Percentiles rank a stretch among this genome's conserved stretches.
Evolutionary conservation across 2,888 invertebrate genomes (phyloP).

Genomic region (Acheta domesticus): DNA sequence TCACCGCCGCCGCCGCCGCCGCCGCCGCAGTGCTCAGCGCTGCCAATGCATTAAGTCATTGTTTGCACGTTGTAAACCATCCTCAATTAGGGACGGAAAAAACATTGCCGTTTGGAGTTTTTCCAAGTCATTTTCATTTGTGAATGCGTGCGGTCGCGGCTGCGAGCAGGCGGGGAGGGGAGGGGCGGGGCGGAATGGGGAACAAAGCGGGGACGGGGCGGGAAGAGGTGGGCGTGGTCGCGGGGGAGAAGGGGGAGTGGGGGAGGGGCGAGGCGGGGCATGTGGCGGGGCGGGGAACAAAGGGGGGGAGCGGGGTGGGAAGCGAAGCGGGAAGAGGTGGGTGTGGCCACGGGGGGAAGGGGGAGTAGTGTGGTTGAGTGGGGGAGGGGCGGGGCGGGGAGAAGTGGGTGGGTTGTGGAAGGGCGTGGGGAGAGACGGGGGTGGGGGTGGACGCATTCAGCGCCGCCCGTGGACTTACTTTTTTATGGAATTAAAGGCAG

Average conservation of each 20-base stretch:
- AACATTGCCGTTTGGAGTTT: conserved; percentile 9
- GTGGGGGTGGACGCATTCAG: not conserved
- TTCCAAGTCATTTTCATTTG: conserved; percentile 18
- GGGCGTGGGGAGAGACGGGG: not conserved
- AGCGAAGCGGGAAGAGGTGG: not conserved
- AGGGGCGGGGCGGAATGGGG: not conserved
- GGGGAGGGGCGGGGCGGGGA: not conserved
- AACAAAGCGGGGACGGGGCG: not conserved
- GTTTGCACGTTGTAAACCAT: conserved; percentile 3
- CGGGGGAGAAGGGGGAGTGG: not conserved
- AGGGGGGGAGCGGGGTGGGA: not conserved
- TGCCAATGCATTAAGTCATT: conserved; percentile 9
- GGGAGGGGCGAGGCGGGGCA: not conserved
- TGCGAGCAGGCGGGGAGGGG: not conserved
- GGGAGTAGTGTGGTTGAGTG: not conserved
- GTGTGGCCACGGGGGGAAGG: not conserved
- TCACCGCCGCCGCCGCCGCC: too few relatives aligned
- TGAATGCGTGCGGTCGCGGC: not conserved
- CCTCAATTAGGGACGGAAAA: conserved; percentile 1
- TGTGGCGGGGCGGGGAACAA: not conserved
- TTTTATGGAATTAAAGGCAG: conserved; percentile 4
- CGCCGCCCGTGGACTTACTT: not conserved
- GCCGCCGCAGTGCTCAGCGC: not conserved
- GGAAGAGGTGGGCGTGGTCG: not conserved
- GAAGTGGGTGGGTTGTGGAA: not conserved